Base-by-base conservation (phyloP, 2,888 invertebrate species). In the Bedellia somnulentella region DNA sequence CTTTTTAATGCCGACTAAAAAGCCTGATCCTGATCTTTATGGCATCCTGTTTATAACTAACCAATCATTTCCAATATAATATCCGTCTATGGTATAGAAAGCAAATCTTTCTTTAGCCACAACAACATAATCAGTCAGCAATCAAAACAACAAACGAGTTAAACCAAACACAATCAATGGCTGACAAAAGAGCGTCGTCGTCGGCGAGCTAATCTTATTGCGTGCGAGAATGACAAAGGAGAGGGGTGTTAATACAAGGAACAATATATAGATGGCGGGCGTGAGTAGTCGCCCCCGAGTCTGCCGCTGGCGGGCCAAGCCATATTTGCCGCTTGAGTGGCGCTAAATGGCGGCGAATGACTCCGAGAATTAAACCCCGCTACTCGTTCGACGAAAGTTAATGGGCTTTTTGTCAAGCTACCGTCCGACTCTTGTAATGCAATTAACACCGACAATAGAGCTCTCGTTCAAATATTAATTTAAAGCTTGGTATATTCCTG, bases 401-500 rank as follows among this genome's bases (percentile, higher is more conserved):
- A 75, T 70, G 55, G 66, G 52, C 57, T 67, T 55, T 60, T 73
- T 73, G 71, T 73, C 43, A 46, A 44, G 47, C 53, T 46, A 46
- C 54, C 59, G 56, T 48, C 55, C 51, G 59, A 55, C 68, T 62
- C 73, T 73, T 67, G 62, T 75, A 73, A 75, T 71, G 68, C 75
- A 75, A 75, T 75, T 75, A 75, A 68, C 64, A 60, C 47, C 47
- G 42, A 75, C 75, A 75, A 71, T 64, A 42, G 57, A 44, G 49
- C 50, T 63, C 60, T 66, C 64, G 60, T 54, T 73, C 55, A 63
- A 63, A 57, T 68, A 64, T 67, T 68, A 66, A 67, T 67, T 67
- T 61, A 60, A 60, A 57, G 50, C 53, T n/a, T n/a, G n/a, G n/a
- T n/a, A n/a, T n/a, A n/a, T n/a, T n/a, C n/a, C n/a, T n/a, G n/a